Base-by-base conservation (phyloP, 1,140 invertebrate genomes). In the Aethina tumida region DNA sequence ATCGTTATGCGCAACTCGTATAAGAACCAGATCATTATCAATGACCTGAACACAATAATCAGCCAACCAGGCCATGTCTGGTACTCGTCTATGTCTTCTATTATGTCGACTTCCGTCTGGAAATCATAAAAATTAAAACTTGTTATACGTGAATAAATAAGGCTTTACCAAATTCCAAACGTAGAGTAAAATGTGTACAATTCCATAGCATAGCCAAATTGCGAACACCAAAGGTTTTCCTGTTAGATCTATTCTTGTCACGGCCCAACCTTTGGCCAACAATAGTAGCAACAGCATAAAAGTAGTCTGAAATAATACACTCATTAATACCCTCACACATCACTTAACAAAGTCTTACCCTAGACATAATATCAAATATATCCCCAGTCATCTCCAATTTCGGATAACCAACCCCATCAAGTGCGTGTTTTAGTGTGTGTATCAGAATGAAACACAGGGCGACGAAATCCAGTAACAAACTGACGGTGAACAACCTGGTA, bases 21-120 rank as follows among this genome's bases (percentile, higher is more conserved):
- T 9, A 97, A 67, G 64, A 97, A 97, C 90, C 91, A 97, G 24
- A 89, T 65, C 88, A 96, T 97, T 45, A 96, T 91, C 12, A 83
- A 65, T 45, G 90, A 77, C 45, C 93, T 70, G 39, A 92, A 77
- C 12, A 84, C 77, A 1, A 97, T 71, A 24, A 93, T 91, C 27
- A 96, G 72, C 80, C 90, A 94, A 3, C 93, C 92, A 2, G 92
- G 91, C 84, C 88, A 92, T 5, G 92, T 96, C 66, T 97, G 90
- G 64, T 94, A 97, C 56, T 95, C 90, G 61, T 96, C 91, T 35
- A 93, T 89, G 55, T 97, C 91, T 63, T 93, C 88, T 52, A 96
- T 90, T 26, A 93, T 88, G 63, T 96, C 88, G 19, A 96, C 83
- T 69, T 94, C 90, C 25, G 84, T 91, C 90, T 95, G 58, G 13